phyloP scores from a whole-genome alignment of 2,888 invertebrate species.

The Periphyllus acericola region DNA sequence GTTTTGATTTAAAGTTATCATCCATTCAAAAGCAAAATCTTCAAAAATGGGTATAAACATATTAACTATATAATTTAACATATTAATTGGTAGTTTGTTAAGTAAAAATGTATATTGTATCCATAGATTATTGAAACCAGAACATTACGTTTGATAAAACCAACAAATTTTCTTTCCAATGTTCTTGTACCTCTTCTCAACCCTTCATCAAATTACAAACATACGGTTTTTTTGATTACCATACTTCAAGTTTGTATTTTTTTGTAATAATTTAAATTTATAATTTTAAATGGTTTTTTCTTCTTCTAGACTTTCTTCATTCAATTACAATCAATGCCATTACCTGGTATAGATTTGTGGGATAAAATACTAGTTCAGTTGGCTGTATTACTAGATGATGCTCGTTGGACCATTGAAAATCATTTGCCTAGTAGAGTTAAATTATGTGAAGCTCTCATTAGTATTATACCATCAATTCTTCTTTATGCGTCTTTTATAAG shows the following conservation, averaged over 20 bases:
- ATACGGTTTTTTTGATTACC: not conserved
- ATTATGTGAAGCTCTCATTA: constrained; percentile 18
- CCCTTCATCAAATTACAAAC: not conserved
- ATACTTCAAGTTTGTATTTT: not conserved
- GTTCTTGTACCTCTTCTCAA: not conserved
- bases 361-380: not conserved
- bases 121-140: not conserved
- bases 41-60: not conserved
- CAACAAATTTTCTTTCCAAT: not conserved
- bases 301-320: not conserved
- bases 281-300: not conserved
- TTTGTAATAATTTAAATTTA: not conserved
- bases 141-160: not conserved
- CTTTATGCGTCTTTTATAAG: not conserved
- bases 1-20: not conserved
- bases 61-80: not conserved
- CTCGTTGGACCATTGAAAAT: constrained; percentile 24
- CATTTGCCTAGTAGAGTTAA: not conserved
- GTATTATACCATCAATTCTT: not conserved
- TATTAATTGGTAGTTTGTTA: not conserved
- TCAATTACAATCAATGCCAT: not conserved
- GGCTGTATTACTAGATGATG: constrained; percentile 22
- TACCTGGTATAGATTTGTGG: not conserved
- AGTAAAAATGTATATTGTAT: not conserved
- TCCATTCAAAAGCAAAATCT: not conserved